phyloP scores from a whole-genome alignment of 2,113 vertebrate genomes.

The Osmerus eperlanus region DNA sequence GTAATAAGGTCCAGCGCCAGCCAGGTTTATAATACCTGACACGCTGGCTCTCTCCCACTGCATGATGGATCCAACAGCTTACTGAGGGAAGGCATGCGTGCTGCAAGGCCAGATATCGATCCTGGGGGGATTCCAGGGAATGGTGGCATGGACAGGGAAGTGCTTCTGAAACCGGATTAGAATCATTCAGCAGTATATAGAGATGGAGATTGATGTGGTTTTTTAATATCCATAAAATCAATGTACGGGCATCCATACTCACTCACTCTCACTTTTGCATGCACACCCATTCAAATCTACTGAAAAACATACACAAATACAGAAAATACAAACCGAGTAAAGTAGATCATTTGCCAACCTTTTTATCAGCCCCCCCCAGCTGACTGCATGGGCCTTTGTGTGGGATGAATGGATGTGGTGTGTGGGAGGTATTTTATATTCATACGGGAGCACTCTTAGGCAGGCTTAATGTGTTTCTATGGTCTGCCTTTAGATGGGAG shows the following conservation, averaged over 20 bases:
- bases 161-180: constrained; percentile 16
- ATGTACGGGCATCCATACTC: too few species aligned
- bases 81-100: constrained; percentile 32
- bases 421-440: constrained; percentile 14
- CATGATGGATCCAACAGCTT: constrained; percentile 44
- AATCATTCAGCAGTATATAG: constrained; percentile 13
- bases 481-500: not conserved
- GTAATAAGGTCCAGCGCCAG: constrained; percentile 13
- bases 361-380: not conserved
- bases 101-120: constrained; percentile 33
- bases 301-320: not conserved
- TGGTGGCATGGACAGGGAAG: constrained; percentile 12
- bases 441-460: constrained; percentile 13
- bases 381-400: not conserved
- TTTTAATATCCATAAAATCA: too few species aligned
- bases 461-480: constrained; percentile 9
- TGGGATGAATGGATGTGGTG: constrained; percentile 3
- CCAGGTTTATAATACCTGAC: constrained; percentile 18
- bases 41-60: constrained; percentile 7
- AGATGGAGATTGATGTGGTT: too few species aligned
- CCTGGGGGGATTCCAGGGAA: constrained; percentile 17
- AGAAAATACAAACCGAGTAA: not conserved
- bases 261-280: not conserved
- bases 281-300: constrained; percentile 2
- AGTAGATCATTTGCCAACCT: constrained; percentile 1